Base-by-base conservation (phyloP, 2,888 invertebrate species). In the Lordiphosa andalusiaca region DNA sequence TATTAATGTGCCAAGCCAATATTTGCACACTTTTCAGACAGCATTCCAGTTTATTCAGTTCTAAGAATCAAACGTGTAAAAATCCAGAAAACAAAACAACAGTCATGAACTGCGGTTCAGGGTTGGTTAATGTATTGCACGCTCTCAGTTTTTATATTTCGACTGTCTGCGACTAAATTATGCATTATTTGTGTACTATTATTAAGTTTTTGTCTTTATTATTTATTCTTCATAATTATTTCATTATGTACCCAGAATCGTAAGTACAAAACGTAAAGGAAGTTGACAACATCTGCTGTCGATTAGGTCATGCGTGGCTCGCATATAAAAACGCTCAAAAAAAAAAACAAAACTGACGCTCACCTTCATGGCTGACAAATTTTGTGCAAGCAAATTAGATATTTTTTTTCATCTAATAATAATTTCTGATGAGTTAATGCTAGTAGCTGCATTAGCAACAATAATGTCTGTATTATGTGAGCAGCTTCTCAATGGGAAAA, bases 341-440 rank as follows among this genome's bases (percentile, higher is more conserved):
- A n/a, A n/a, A n/a, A n/a, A n/a, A n/a, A n/a, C n/a, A n/a, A n/a
- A 52, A 4, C 19, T 38, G 36, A 56, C 56, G 57, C 53, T 67
- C 63, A 85, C 80, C 80, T 80, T 80, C 80, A 85, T 84, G 80
- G 52, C 74, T 85, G 84, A 81, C 63, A 81, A 81, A 84, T 49
- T 77, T 25, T 39, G 37, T 41, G 39, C 36, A 48, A 48, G 44
- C 48, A 46, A 30, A 30, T 30, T 30, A 10, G 30, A 3, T 30
- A 10, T 71, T 71, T n/a, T n/a, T n/a, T n/a, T n/a, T n/a, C n/a
- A n/a, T n/a, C n/a, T 67, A 42, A 48, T 38, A 57, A 60, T 76
- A 51, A 57, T 68, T 74, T 64, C 67, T 48, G 53, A 74, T 60
- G 80, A 78, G 73, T 71, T 62, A 30, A 30, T 30, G 30, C 30